Percentiles rank a stretch among this genome's conserved stretches.
Evolutionary conservation across 1,140 invertebrate species (phyloP).

Genomic region (Ridgeia piscesae): DNA sequence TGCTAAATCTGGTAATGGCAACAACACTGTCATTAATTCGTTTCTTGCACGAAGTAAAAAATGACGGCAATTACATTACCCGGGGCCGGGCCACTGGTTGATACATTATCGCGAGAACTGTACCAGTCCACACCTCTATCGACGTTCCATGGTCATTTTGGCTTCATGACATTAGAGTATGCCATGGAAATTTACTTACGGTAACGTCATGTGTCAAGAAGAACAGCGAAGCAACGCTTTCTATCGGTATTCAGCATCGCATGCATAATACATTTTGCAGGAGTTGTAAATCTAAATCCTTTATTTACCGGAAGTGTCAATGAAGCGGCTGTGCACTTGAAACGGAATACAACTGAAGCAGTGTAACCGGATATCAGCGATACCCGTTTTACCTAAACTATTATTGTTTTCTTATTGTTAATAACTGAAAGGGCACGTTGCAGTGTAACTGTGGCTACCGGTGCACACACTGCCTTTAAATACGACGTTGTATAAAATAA

Average conservation of each 20-base stretch:
- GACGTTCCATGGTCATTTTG: not conserved
- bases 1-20: too few relatives aligned
- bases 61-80: not conserved
- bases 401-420: not conserved
- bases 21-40: too few relatives aligned
- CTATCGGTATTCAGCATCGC: not conserved
- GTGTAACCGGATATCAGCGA: not conserved
- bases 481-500: too few relatives aligned
- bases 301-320: not conserved
- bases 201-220: not conserved
- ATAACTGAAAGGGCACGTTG: not conserved
- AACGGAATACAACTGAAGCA: not conserved
- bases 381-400: not conserved
- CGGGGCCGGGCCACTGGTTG: too few relatives aligned
- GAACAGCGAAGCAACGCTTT: not conserved
- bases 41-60: not conserved
- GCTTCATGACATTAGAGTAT: not conserved
- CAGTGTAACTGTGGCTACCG: not conserved
- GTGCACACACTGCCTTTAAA: not conserved
- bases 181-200: not conserved
- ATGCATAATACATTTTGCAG: not conserved
- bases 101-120: not conserved
- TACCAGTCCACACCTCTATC: not conserved
- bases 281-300: not conserved
- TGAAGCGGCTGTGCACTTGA: not conserved